Evolutionary conservation across 53 echinoderm and acorn worm genomes (phyloP), one percentile per base, ranked within the genome.

Genomic region (Arbacia lixula): DNA sequence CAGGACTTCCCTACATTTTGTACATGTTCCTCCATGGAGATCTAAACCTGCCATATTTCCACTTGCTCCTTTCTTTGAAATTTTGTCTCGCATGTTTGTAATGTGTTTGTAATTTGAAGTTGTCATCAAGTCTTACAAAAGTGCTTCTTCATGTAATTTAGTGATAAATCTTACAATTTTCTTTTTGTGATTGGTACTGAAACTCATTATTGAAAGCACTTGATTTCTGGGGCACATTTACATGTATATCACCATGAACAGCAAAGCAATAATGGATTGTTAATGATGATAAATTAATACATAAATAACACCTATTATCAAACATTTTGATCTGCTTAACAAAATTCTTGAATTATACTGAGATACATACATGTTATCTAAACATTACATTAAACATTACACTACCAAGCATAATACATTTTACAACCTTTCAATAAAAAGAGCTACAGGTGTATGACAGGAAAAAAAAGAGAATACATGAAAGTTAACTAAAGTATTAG

Each of bases 181-280:
- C n/a, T n/a, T n/a, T n/a, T n/a, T 4, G 62, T 8, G 4, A 62
- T 62, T 12, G 62, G 62, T 62, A 12, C 62, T 62, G 62, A 62
- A 62, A 62, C 62, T 62, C 62, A 62, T 62, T 12, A 62, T 62
- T 5, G 62, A 62, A 62, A 62, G 62, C 62, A 62, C 62, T 62
- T 62, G 62, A 62, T 62, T 62, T 62, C 62, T 62, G 12, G 62
- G 62, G 62, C 4, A 62, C 37, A 62, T 62, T 62, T 62, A 62
- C 12, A 12, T n/a, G n/a, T n/a, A n/a, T n/a, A n/a, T n/a, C n/a
- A n/a, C 29, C 62, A 62, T 62, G 62, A 62, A 8, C 12, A 62
- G 62, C 62, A 62, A 62, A 62, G 62, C 62, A 62, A 62, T 62
- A 62, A 62, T 62, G 62, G 62, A 62, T 62, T 62, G 62, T 62